Base-by-base conservation (phyloP, 2,113 vertebrate species). In the Nothobranchius kuhntae region DNA sequence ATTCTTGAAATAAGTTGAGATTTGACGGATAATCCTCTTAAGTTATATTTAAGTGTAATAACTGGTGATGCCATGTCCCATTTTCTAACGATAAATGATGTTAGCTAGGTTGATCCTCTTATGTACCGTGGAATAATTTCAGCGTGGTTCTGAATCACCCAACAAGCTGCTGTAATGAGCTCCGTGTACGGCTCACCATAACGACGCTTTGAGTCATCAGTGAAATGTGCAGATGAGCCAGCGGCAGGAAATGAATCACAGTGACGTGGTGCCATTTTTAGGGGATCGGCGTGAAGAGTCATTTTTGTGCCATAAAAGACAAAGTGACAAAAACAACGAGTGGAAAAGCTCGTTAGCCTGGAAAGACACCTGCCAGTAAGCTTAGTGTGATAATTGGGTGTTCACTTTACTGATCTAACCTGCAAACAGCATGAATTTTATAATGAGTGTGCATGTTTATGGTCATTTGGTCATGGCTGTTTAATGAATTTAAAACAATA, bases 281-380 rank as follows among this genome's bases (percentile, higher is more conserved):
- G 1, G 14, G 13, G 6, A 62, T 62, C 60, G 36, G 15, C 52
- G 36, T 9, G 51, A 62, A 40, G 61, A 55, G 0, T 8, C 3
- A 0, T 63, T 42, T 72, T 45, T 59, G 47, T n/a, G 10, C 10
- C 9, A 0, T 52, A 1, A 53, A 53, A 9, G 7, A 3, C 26
- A 45, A 11, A 40, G 26, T 57, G 8, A 14, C 35, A 21, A 53
- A 15, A 56, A 26, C 15, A 1, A 7, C 59, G 54, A 73, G 54
- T 10, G 24, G 17, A 53, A 46, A 45, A 24, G 21, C 30, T 50
- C 6, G 38, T 52, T n/a, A 65, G 58, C 15, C 10, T 2, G 24
- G 47, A 65, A 17, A 42, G 42, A 36, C 51, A 45, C n/a, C 5
- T 63, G 68, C 15, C 53, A 17, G 24, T 26, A 24, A 46, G 65